A percentile compares a stretch with the other conserved stretches of the same genome.
Evolutionary conservation across 2,113 vertebrate genomes (phyloP).

Genomic region (Axis porcinus): DNA sequence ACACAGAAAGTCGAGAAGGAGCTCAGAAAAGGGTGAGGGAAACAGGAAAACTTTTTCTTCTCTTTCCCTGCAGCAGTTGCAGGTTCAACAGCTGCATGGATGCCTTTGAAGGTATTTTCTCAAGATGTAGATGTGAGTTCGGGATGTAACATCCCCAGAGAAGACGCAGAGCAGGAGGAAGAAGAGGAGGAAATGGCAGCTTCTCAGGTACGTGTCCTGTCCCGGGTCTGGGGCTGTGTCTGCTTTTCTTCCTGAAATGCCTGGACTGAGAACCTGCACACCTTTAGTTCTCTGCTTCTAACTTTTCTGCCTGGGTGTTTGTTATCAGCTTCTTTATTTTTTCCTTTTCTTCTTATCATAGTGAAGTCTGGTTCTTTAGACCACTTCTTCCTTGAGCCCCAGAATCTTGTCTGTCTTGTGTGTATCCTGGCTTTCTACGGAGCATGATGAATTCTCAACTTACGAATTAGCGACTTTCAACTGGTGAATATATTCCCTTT

Average conservation of each 20-base stretch:
- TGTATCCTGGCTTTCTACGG: too few relatives aligned
- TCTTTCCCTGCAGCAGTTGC: not conserved
- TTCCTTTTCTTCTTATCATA: too few relatives aligned
- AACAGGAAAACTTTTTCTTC: not conserved
- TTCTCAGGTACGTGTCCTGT: not conserved
- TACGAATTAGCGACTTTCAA: too few relatives aligned
- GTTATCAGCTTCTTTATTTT: not conserved
- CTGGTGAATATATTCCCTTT: too few relatives aligned
- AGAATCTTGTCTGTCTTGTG: too few relatives aligned
- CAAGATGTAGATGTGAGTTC: not conserved
- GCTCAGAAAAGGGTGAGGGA: not conserved
- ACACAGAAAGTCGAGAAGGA: not conserved
- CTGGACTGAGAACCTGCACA: not conserved
- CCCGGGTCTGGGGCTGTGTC: not conserved
- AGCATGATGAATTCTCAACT: too few relatives aligned
- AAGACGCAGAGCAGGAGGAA: not conserved
- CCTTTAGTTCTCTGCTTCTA: not conserved
- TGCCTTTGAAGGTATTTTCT: not conserved
- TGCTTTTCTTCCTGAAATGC: not conserved
- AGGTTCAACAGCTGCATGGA: not conserved
- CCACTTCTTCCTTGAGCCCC: too few relatives aligned
- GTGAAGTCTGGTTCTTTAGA: too few relatives aligned
- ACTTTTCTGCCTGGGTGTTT: not conserved
- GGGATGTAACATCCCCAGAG: rapidly evolving
- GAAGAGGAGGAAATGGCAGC: not conserved